Percentiles rank a stretch among this genome's conserved stretches.
Evolutionary conservation across 2,797 vertebrate genomes (phyloP).

Genomic region (Coracias cyanogaster): DNA sequence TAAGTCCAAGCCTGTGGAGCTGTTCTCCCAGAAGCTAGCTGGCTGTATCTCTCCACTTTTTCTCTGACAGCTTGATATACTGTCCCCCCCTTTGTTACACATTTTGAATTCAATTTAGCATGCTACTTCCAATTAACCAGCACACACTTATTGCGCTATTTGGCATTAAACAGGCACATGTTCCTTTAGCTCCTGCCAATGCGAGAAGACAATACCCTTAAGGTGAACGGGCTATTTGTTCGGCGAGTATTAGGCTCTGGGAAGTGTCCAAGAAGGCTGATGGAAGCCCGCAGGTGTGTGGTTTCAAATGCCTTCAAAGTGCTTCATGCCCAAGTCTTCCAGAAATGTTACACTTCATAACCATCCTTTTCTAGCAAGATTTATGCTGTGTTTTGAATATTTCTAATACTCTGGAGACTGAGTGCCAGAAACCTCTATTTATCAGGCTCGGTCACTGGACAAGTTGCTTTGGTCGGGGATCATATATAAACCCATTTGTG

Average conservation of each 20-base stretch:
- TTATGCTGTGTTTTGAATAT: constrained; percentile 37
- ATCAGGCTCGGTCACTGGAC: not conserved
- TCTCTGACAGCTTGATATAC: constrained; percentile 71
- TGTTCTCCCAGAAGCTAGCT: constrained; percentile 68
- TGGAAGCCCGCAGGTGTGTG: constrained; percentile 48
- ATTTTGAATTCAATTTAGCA: constrained; percentile 68
- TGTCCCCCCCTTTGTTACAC: constrained; percentile 63
- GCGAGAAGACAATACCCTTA: constrained; percentile 72
- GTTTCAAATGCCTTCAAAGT: constrained; percentile 41
- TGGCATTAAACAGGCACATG: constrained; percentile 72
- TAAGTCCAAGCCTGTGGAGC: constrained; percentile 17
- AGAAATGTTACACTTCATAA: constrained; percentile 6
- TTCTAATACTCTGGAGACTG: not conserved
- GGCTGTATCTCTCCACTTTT: constrained; percentile 60
- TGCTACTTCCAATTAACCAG: constrained; percentile 73
- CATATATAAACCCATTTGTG: not conserved
- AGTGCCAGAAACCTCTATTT: constrained; percentile 9
- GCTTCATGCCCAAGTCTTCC: not conserved
- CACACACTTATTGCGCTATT: constrained; percentile 71
- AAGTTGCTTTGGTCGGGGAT: constrained; percentile 3
- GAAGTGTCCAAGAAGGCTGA: constrained; percentile 41
- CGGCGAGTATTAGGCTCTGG: constrained; percentile 33
- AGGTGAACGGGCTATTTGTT: constrained; percentile 63
- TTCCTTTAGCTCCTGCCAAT: constrained; percentile 66
- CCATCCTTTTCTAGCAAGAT: constrained; percentile 26